These are phyloP conservation scores for Busseola fusca DNA, from an alignment of 2,888 invertebrate species.

Conservation along the genomic window DNA sequence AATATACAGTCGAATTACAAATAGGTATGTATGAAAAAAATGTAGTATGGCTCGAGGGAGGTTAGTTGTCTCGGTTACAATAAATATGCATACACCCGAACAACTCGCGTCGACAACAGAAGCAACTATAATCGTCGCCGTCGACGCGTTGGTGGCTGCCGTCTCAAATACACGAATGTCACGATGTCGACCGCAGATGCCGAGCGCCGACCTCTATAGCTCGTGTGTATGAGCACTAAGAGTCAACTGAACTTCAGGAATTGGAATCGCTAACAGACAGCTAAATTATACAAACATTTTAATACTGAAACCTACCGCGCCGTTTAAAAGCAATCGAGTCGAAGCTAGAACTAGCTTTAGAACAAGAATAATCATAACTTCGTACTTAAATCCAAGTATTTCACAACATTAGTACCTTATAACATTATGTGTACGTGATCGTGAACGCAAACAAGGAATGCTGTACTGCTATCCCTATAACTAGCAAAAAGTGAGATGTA, in stretches of 20 bases:
- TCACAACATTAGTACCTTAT: constrained; percentile 24
- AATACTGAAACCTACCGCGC: background rate
- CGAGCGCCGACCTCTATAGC: too few species aligned
- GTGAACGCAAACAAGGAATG: constrained; percentile 62
- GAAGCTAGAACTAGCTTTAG: background rate
- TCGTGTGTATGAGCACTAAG: background rate
- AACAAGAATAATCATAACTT: constrained; percentile 22
- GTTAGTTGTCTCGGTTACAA: background rate
- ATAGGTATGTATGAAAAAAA: too few species aligned
- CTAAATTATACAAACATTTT: constrained; percentile 3
- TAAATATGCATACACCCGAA: background rate
- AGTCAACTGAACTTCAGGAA: background rate
- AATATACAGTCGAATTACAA: too few species aligned
- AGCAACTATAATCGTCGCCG: background rate
- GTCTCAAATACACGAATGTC: background rate
- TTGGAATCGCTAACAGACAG: background rate
- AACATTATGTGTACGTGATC: constrained; percentile 37
- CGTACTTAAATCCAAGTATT: constrained; percentile 23
- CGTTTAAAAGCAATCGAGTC: background rate
- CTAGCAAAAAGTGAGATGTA: constrained; percentile 72
- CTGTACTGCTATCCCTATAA: constrained; percentile 61
- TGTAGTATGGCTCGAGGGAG: too few species aligned
- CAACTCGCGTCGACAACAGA: background rate
- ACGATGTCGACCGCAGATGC: too few species aligned
- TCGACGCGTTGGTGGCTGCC: background rate